Evolutionary conservation across 2,113 vertebrate genomes (phyloP), one percentile per base, ranked within the genome.

Genomic region (Rhizomys pruinosus): DNA sequence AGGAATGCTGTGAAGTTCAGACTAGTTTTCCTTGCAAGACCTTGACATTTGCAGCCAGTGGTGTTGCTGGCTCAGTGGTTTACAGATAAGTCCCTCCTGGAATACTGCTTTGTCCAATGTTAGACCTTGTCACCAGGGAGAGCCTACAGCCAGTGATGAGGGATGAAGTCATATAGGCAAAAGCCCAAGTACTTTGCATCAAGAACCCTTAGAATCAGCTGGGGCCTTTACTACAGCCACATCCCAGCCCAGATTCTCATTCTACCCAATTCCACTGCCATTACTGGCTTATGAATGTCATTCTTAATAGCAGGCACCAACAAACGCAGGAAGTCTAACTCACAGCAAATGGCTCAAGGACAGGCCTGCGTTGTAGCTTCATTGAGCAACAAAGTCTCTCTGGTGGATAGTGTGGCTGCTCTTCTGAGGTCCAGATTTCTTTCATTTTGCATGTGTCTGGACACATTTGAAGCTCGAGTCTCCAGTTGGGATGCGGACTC

Each of bases 131-230:
- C 16, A 19, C 37, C 55, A 39, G 37, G 27, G 29, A 57, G 12
- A 13, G 27, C 66, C 15, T 0, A 2, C 12, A 23, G 1, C 34
- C 57, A 42, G 5, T 9, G 17, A 27, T 13, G 1, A 1, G 20
- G 10, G 0, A 2, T 13, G 19, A 1, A 32, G 78, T 8, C 34
- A 37, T 9, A 52, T 52, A 52, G 11, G 32, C 3, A 71, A 57
- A 84, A 23, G 34, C 55, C 25, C 4, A 1, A 12, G 8, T 19
- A 29, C 78, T 27, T 47, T 6, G 10, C 20, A 32, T 66, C 27
- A 0, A 19, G 3, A 1, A 22, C 32, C 15, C 39, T 19, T 17
- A 37, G 66, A 10, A 23, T 72, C 63, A 39, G 16, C 7, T 13
- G 15, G n/a, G 59, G 32, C 44, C n/a, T n/a, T 72, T 23, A 0